phyloP scores from a whole-genome alignment of 92 coral and sea anemone species.

The Montipora capitata region DNA sequence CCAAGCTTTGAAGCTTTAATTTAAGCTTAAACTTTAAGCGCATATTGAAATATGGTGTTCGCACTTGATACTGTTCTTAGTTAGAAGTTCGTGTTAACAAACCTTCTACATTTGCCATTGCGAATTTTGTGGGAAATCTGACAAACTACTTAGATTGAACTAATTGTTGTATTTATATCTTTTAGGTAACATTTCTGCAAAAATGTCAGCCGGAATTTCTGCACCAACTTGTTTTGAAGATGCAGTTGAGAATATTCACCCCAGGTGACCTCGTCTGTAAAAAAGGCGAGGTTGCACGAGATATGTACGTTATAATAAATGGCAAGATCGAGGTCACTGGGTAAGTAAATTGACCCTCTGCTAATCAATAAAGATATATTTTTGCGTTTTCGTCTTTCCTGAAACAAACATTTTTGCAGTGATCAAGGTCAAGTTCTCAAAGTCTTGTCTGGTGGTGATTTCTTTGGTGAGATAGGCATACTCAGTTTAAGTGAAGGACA shows the following conservation, averaged over 20 bases:
- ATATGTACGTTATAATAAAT: conserved; percentile 96
- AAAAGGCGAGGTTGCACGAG: conserved; percentile 94
- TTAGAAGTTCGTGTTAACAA: too few species aligned
- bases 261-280: conserved; percentile 97
- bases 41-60: too few species aligned
- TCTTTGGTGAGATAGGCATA: conserved; percentile 98
- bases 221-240: conserved; percentile 91
- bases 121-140: too few species aligned
- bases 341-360: conserved; percentile 56
- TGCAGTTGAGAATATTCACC: conserved; percentile 94
- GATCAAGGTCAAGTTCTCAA: conserved; percentile 93
- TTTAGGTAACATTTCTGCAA: conserved; percentile 94
- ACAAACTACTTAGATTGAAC: too few species aligned
- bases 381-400: not conserved
- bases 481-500: conserved; percentile 97
- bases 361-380: not conserved
- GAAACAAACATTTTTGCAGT: conserved; percentile 39
- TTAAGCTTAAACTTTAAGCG: too few species aligned
- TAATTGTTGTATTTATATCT: not conserved
- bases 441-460: conserved; percentile 92
- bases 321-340: conserved; percentile 97
- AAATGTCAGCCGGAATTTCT: conserved; percentile 98
- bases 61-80: too few species aligned
- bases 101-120: too few species aligned
- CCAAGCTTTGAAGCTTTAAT: too few species aligned